These are phyloP conservation scores for Oasisia sp. DNA, from an alignment of 2,888 invertebrate species.

Conservation along the genomic window DNA sequence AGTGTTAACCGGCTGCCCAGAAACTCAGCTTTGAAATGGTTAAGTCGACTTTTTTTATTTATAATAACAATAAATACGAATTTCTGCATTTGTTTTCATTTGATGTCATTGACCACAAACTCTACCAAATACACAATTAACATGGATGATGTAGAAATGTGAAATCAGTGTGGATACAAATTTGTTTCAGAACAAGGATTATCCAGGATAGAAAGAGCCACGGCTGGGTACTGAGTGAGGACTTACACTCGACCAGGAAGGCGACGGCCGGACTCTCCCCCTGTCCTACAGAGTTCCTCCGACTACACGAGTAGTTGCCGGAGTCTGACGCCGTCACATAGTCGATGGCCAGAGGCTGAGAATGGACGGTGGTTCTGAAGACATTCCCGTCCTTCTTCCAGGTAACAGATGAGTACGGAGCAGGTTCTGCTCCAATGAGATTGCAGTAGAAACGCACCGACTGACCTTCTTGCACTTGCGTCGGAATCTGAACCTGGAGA, in stretches of 20 bases:
- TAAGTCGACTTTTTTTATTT: too few relatives aligned
- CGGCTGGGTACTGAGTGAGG: not conserved
- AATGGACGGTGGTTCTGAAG: not conserved
- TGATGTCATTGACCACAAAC: too few relatives aligned
- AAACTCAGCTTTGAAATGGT: too few relatives aligned
- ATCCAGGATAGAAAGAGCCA: too few relatives aligned
- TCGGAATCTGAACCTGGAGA: not conserved
- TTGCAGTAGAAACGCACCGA: not conserved
- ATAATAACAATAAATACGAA: too few relatives aligned
- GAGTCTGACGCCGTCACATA: not conserved
- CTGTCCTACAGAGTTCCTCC: not conserved
- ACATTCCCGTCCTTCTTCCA: not conserved
- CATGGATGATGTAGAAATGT: too few relatives aligned
- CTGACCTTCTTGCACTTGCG: not conserved
- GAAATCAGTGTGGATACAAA: too few relatives aligned
- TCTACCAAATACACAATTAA: too few relatives aligned
- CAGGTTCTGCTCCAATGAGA: not conserved
- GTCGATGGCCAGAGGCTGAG: not conserved
- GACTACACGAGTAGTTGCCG: not conserved
- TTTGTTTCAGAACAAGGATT: too few relatives aligned
- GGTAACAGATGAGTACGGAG: not conserved
- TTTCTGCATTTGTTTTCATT: too few relatives aligned
- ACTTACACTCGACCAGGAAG: not conserved
- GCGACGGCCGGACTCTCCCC: not conserved
- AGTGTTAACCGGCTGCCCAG: too few relatives aligned